Evolutionary conservation across 2,888 invertebrate genomes (phyloP).

Genomic region (Therioaphis trifolii): DNA sequence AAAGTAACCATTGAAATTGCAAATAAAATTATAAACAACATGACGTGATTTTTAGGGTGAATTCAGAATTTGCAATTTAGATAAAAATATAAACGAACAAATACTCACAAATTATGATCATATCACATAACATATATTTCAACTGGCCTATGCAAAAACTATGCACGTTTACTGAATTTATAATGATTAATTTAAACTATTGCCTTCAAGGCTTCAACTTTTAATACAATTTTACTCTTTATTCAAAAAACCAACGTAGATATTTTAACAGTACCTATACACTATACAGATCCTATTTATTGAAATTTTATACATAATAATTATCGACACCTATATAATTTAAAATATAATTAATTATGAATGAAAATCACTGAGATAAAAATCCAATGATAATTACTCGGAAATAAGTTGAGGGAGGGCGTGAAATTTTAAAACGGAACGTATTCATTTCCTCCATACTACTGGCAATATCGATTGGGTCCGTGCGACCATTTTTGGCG

Average conservation of each 20-base stretch:
- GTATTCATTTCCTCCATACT: constrained; percentile 41
- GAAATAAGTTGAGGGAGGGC: neutral
- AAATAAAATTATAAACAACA: neutral
- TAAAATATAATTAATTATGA: too few relatives aligned
- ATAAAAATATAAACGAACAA: neutral
- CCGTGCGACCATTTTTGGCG: constrained; percentile 56
- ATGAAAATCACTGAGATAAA: too few relatives aligned
- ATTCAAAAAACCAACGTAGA: too few relatives aligned
- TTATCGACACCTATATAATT: too few relatives aligned
- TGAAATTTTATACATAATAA: too few relatives aligned
- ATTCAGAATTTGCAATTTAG: constrained; percentile 3
- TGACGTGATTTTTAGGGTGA: neutral
- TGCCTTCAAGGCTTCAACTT: constrained; percentile 4
- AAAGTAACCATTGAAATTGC: neutral
- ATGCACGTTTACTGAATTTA: constrained; percentile 22
- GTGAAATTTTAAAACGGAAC: constrained; percentile 25
- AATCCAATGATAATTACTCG: neutral
- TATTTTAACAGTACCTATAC: too few relatives aligned
- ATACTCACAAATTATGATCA: neutral
- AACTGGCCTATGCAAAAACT: constrained; percentile 8
- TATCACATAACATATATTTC: constrained; percentile 1
- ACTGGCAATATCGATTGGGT: constrained; percentile 47
- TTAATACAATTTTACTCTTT: neutral
- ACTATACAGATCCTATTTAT: too few relatives aligned
- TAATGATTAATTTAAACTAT: neutral